Percentiles rank a stretch among this genome's conserved stretches.
These are phyloP conservation scores for Gadopsis marmoratus DNA, from an alignment of 2,797 vertebrate species.

Conservation along the genomic window DNA sequence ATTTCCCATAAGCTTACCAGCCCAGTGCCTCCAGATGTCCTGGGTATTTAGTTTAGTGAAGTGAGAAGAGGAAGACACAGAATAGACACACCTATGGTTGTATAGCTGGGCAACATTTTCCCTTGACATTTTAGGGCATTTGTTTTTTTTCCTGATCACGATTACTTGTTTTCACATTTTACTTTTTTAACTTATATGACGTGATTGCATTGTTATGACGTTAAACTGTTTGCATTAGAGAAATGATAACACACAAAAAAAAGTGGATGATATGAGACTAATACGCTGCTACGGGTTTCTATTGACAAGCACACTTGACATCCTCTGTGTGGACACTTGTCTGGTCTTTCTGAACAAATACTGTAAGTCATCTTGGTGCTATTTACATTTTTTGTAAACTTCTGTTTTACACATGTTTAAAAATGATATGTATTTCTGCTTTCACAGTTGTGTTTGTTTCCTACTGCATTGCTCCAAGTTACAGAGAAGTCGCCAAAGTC, in stretches of 20 bases:
- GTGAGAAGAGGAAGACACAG: conserved; percentile 46
- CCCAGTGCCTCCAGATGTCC: conserved; percentile 53
- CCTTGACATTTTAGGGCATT: conserved; percentile 78
- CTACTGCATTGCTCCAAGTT: conserved; percentile 42
- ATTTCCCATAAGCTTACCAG: conserved; percentile 38
- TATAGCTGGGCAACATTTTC: conserved; percentile 74
- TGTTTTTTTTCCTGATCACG: conserved; percentile 62
- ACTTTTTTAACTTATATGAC: conserved; percentile 90
- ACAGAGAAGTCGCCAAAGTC: conserved; percentile 50
- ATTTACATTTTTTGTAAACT: conserved; percentile 77
- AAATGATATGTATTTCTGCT: conserved; percentile 66
- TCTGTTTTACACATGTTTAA: conserved; percentile 70
- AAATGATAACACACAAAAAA: conserved; percentile 53
- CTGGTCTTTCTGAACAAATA: conserved; percentile 66
- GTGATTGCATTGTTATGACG: conserved; percentile 81
- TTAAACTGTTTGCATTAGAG: conserved; percentile 73
- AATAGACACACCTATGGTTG: conserved; percentile 65
- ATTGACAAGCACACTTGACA: conserved; percentile 78
- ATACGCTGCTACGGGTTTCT: conserved; percentile 85
- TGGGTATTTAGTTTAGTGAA: conserved; percentile 53
- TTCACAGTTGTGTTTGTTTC: conserved; percentile 62
- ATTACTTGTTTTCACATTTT: conserved; percentile 72
- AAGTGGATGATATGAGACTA: conserved; percentile 74
- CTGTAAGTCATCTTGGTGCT: conserved; percentile 85
- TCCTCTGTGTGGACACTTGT: conserved; percentile 67